phyloP scores from a whole-genome alignment of 2,888 invertebrate genomes.

The Asteroscopus sphinx region DNA sequence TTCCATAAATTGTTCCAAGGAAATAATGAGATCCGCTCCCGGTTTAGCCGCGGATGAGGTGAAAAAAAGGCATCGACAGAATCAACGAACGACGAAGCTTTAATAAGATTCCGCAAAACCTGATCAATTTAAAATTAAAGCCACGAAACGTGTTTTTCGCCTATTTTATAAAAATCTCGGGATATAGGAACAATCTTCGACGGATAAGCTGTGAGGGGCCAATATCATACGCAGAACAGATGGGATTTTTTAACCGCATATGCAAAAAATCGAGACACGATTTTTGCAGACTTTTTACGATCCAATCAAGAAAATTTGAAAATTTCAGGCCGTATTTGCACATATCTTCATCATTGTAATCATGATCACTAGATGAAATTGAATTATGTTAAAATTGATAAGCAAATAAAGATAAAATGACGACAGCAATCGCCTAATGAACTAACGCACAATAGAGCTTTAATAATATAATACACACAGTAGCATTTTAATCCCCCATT shows the following conservation, averaged over 20 bases:
- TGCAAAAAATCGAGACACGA: conserved; percentile 55
- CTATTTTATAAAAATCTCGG: conserved; percentile 89
- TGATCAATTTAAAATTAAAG: conserved; percentile 90
- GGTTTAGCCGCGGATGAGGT: conserved; percentile 69
- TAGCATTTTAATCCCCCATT: conserved; percentile 87
- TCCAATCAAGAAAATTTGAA: conserved; percentile 40
- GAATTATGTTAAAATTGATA: conserved; percentile 48
- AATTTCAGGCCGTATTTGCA: conserved; percentile 16
- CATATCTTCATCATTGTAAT: background rate
- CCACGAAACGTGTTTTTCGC: conserved; percentile 90
- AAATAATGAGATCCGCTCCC: conserved; percentile 77
- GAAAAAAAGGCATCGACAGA: conserved; percentile 73
- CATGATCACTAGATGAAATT: conserved; percentile 1
- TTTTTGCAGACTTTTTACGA: conserved; percentile 49
- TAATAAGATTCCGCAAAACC: conserved; percentile 86
- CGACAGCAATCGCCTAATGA: conserved; percentile 85
- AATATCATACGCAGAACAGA: conserved; percentile 72
- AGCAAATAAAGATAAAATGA: conserved; percentile 67
- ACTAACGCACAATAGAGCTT: conserved; percentile 82
- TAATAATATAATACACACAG: conserved; percentile 86
- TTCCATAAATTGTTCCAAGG: conserved; percentile 75
- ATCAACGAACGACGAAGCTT: conserved; percentile 82
- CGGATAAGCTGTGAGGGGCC: conserved; percentile 76
- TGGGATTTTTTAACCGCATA: conserved; percentile 65
- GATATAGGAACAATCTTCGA: conserved; percentile 87